Evolutionary conservation across 2,113 vertebrate genomes (phyloP), one percentile per base, ranked within the genome.

Genomic region (Leptosomus discolor): DNA sequence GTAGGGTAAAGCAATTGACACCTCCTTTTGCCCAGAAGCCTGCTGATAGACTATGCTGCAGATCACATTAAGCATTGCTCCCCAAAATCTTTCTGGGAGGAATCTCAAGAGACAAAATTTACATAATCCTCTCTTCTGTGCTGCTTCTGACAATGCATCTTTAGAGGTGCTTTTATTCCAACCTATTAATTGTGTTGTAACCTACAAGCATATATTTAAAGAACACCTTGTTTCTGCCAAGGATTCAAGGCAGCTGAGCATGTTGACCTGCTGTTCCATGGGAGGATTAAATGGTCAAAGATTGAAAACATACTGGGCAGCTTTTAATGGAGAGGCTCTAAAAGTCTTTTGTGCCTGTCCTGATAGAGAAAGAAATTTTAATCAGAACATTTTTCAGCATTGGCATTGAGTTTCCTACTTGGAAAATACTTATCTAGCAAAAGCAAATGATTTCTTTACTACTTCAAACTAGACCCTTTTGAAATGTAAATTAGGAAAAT

Each of bases 401-500:
- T 90, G 82, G 32, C 37, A 85, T 63, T 86, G 88, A 89, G 77
- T 91, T 97, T 97, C 70, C 91, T 96, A 57, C 93, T 96, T 77
- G 80, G 92, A 94, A 93, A 94, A 97, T 92, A 96, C 96, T 98
- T 97, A 95, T 91, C 92, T 94, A 88, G 96, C 80, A 97, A 96
- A 94, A 96, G 96, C 75, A 96, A 98, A 97, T 95, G 43, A 96
- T 97, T 98, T 97, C 94, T 96, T 97, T 97, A 95, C 85, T 82
- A 37, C 91, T 93, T 95, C 80, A 85, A 71, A 86, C 92, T 82
- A 94, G 80, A 85, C 54, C 58, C 90, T 94, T 97, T 98, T 97
- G 96, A 98, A 97, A 98, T 98, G 97, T 83, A 98, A 98, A 98
- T 98, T 57, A 63, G 69, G 84, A 84, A 92, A 95, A 92, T 74